These are phyloP conservation scores for Cynocephalus volans DNA, from an alignment of 2,113 vertebrate genomes.

Conservation along the genomic window DNA sequence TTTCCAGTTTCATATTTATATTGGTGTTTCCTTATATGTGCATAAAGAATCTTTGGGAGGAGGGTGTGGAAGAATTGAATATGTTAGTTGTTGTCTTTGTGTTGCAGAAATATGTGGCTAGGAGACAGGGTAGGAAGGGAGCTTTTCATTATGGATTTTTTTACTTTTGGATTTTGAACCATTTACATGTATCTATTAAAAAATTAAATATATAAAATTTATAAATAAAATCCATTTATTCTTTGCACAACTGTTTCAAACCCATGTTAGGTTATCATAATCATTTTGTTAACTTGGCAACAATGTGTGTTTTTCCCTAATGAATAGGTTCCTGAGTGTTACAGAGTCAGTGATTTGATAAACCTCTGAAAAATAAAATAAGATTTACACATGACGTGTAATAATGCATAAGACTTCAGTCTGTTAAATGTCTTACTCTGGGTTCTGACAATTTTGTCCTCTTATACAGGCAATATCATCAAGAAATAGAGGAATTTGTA, in stretches of 20 bases:
- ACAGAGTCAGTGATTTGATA: background rate
- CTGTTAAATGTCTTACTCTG: conserved; percentile 7
- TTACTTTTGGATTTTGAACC: background rate
- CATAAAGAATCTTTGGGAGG: background rate
- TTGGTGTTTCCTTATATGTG: background rate
- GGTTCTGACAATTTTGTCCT: conserved; percentile 70
- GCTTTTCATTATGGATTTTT: background rate
- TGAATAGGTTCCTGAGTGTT: conserved; percentile 25
- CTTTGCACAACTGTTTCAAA: background rate
- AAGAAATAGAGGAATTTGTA: conserved; percentile 97
- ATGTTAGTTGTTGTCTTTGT: background rate
- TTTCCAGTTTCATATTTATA: background rate
- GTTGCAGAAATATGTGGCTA: background rate
- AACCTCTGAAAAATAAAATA: conserved; percentile 43
- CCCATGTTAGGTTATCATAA: background rate
- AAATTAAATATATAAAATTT: conserved; percentile 7
- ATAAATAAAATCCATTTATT: background rate
- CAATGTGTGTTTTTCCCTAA: background rate
- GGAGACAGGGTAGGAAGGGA: background rate
- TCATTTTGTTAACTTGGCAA: background rate
- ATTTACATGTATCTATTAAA: background rate
- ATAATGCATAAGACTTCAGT: background rate
- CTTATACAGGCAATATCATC: conserved; percentile 93
- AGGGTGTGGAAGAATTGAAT: background rate
- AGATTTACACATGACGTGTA: background rate